A percentile compares a stretch with the other conserved stretches of the same genome.
These are phyloP conservation scores for Drosophila anomalipes DNA, from an alignment of 2,888 invertebrate genomes.

Conservation along the genomic window DNA sequence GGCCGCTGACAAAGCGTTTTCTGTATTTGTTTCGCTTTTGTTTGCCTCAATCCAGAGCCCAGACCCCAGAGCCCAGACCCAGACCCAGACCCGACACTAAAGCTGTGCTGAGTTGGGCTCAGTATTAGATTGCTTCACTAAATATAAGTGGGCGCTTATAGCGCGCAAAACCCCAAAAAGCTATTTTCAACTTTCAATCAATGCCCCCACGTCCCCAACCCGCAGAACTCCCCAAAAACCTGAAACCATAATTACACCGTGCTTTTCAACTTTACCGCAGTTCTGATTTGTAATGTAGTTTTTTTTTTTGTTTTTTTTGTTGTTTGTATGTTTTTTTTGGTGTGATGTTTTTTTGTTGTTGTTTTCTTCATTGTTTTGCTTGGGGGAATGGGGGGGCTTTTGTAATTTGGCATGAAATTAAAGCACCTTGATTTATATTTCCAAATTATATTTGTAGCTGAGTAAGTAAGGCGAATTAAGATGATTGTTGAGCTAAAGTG, in stretches of 20 bases:
- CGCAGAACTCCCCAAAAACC: neutral
- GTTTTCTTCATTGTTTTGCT: neutral
- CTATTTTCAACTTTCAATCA: slow-evolving; percentile 78
- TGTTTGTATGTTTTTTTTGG: slow-evolving; percentile 1
- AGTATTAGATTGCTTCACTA: slow-evolving; percentile 63
- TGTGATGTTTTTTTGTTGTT: slow-evolving; percentile 25
- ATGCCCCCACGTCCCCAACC: slow-evolving; percentile 15
- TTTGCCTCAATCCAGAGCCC: slow-evolving; percentile 18
- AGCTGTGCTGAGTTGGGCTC: slow-evolving; percentile 40
- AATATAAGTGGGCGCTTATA: slow-evolving; percentile 56
- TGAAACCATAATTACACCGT: slow-evolving; percentile 66
- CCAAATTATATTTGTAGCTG: slow-evolving; percentile 20
- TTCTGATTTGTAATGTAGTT: slow-evolving; percentile 74
- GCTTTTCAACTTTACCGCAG: slow-evolving; percentile 77
- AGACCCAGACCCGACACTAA: neutral
- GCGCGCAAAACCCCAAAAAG: slow-evolving; percentile 51
- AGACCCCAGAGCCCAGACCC: neutral
- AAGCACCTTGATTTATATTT: slow-evolving; percentile 61
- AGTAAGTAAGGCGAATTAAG: slow-evolving; percentile 18
- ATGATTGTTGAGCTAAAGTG: slow-evolving; percentile 1
- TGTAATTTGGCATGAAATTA: slow-evolving; percentile 57
- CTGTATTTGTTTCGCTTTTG: slow-evolving; percentile 34
- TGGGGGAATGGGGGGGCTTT: slow-evolving; percentile 15
- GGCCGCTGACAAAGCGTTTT: slow-evolving; percentile 70
- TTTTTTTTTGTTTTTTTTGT: slow-evolving; percentile 24